Conservation (phyloP, 2,113 vertebrate genomes). For the Oreotragus oreotragus region DNA sequence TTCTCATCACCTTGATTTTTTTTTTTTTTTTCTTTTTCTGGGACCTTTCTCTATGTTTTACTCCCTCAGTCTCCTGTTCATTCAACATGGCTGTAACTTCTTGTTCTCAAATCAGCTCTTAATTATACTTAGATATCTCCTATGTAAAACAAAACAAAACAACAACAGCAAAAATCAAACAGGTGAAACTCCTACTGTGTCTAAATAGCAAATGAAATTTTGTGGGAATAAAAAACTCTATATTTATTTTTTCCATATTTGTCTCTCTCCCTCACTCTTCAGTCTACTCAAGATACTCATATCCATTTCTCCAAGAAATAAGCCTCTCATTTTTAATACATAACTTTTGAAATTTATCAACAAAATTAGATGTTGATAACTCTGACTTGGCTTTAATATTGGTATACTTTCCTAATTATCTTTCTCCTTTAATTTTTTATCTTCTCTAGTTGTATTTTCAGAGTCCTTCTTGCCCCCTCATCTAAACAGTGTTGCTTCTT, state of each 20-base stretch:
- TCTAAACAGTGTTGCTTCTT: background rate
- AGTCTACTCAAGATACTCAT: background rate
- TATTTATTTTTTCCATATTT: background rate
- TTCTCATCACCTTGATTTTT: background rate
- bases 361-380: background rate
- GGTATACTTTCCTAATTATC: background rate
- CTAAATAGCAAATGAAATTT: background rate
- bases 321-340: background rate
- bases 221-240: background rate
- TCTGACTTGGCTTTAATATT: background rate
- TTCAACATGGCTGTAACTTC: background rate
- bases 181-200: background rate
- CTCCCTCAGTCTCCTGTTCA: background rate
- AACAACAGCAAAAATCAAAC: background rate
- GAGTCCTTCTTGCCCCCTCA: background rate
- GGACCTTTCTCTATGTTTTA: background rate
- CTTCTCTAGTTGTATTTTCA: background rate
- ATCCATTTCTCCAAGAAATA: background rate
- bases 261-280: background rate
- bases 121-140: background rate
- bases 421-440: background rate
- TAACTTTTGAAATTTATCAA: background rate
- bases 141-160: background rate
- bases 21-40: background rate
- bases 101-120: background rate